Conservation (phyloP, 2,113 vertebrate species). For the Heterotis niloticus region DNA sequence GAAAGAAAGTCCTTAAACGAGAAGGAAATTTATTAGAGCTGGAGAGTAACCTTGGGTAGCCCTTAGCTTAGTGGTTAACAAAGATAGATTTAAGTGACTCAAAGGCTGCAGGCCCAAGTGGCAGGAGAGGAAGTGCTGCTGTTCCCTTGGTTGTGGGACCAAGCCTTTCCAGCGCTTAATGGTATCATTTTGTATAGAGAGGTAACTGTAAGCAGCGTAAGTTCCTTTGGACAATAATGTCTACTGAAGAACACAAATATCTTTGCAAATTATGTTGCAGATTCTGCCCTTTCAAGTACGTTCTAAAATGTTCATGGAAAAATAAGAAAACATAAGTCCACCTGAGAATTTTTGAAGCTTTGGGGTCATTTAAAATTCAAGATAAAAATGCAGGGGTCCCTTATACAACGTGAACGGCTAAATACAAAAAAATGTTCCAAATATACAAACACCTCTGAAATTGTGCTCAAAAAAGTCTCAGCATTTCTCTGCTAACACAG, state of each 20-base stretch:
- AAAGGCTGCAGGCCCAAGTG: no score
- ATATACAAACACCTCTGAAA: neutral
- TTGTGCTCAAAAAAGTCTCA: no score
- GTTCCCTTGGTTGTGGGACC: no score
- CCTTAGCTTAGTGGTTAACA: no score
- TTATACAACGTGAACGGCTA: slow-evolving; percentile 6
- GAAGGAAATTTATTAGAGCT: no score
- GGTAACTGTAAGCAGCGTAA: neutral
- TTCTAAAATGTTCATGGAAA: neutral
- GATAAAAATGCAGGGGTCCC: slow-evolving; percentile 1
- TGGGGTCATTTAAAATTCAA: neutral
- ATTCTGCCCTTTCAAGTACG: neutral
- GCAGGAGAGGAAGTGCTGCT: no score
- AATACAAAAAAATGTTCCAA: neutral
- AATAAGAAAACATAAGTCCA: neutral
- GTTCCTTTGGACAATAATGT: neutral
- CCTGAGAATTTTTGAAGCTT: slow-evolving; percentile 7
- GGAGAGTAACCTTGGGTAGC: no score
- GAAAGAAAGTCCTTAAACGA: no score
- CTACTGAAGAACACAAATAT: neutral
- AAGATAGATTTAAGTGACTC: no score
- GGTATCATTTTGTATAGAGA: no score
- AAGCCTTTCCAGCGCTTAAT: no score
- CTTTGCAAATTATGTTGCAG: neutral
- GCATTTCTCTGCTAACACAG: no score